These are phyloP conservation scores for Caerostris extrusa DNA, from an alignment of 1,140 invertebrate genomes.

Conservation along the genomic window DNA sequence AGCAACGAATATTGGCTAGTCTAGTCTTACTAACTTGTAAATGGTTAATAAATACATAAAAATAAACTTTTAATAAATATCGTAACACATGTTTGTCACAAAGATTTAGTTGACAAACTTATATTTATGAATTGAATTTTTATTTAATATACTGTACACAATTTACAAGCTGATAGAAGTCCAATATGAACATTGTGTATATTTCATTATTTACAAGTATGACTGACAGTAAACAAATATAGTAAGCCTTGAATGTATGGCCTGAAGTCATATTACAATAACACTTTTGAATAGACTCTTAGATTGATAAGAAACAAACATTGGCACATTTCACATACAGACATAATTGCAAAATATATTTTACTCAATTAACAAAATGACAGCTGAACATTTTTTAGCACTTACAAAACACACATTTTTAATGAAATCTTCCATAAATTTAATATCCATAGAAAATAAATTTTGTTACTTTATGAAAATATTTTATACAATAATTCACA, in stretches of 20 bases:
- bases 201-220: constrained; percentile 1
- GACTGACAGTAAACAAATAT: constrained; percentile 22
- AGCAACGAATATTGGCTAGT: too few relatives aligned
- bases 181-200: background rate
- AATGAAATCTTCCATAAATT: too few relatives aligned
- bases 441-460: too few relatives aligned
- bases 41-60: too few relatives aligned
- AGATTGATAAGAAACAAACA: background rate
- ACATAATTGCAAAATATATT: background rate
- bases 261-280: background rate
- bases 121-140: background rate
- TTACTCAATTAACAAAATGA: background rate
- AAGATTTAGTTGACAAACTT: too few relatives aligned
- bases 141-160: constrained; percentile 42
- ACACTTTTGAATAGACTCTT: background rate
- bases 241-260: background rate
- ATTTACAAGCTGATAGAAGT: constrained; percentile 23
- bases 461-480: too few relatives aligned
- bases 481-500: too few relatives aligned
- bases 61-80: too few relatives aligned
- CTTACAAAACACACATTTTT: too few relatives aligned
- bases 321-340: constrained; percentile 1
- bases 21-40: too few relatives aligned
- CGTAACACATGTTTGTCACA: too few relatives aligned
- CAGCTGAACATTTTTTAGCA: too few relatives aligned